Conservation (phyloP, 2,113 vertebrate genomes). For the Stictonetta naevosa region DNA sequence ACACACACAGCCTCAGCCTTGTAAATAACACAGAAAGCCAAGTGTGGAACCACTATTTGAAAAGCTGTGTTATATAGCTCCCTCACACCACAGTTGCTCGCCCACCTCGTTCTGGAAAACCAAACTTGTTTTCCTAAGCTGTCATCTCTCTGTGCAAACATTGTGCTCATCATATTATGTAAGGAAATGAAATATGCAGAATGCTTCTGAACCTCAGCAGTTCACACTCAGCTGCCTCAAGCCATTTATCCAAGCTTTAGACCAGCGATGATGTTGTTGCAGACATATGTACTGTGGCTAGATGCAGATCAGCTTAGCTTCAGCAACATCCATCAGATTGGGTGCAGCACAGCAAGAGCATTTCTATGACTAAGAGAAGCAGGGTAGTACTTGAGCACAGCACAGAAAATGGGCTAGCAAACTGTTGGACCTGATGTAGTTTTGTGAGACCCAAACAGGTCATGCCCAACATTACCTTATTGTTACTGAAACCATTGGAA, state of each 20-base stretch:
- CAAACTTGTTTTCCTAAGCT: background rate
- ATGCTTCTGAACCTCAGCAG: background rate
- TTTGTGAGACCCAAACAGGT: background rate
- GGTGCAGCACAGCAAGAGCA: background rate
- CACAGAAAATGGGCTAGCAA: background rate
- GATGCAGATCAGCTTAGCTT: background rate
- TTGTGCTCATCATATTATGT: background rate
- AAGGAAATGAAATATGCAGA: background rate
- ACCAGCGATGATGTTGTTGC: background rate
- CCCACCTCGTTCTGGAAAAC: background rate
- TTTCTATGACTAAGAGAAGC: background rate
- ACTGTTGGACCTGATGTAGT: background rate
- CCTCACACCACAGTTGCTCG: background rate
- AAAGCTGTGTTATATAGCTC: background rate
- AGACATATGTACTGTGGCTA: background rate
- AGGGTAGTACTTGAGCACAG: background rate
- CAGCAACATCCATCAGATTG: background rate
- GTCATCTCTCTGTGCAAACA: background rate
- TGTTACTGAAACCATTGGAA: background rate
- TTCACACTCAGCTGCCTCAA: background rate
- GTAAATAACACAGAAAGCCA: background rate
- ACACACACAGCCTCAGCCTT: background rate
- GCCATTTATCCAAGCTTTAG: background rate
- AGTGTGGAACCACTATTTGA: background rate
- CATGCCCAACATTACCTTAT: background rate